Conservation (phyloP, 2,113 vertebrate species). For the Passerina amoena region DNA sequence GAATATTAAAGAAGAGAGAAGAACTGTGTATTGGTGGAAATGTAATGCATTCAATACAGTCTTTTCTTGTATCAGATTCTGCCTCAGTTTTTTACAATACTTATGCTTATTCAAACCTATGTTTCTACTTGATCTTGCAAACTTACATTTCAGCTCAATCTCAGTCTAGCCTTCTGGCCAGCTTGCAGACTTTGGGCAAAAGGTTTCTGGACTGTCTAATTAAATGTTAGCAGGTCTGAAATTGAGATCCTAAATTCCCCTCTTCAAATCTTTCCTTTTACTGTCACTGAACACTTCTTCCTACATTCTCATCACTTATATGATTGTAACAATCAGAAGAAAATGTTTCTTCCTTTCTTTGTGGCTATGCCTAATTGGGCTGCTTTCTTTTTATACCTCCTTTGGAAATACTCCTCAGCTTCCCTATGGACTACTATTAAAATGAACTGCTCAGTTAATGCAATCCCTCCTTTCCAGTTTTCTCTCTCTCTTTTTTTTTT, state of each 20-base stretch:
- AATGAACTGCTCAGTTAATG: not conserved
- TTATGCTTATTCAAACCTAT: not conserved
- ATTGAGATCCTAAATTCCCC: not conserved
- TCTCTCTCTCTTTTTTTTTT: not conserved
- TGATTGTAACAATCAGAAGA: not conserved
- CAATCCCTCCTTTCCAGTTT: not conserved
- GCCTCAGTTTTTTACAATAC: not conserved
- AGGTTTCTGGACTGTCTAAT: not conserved
- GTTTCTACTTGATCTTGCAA: not conserved
- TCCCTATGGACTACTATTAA: not conserved
- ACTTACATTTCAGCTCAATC: not conserved
- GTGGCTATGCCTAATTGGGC: not conserved
- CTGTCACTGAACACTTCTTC: not conserved
- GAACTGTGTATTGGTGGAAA: not conserved
- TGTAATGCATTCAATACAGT: not conserved
- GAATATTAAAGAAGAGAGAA: slow-evolving; percentile 13
- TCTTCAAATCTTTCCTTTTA: not conserved
- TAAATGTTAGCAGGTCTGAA: not conserved
- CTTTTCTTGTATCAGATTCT: not conserved
- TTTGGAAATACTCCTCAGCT: not conserved
- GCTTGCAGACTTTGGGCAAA: not conserved
- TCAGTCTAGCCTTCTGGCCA: not conserved
- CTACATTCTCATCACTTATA: not conserved
- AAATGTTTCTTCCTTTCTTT: not conserved
- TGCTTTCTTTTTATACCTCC: not conserved